phyloP scores from a whole-genome alignment of 35 echinoderm and acorn worm genomes.

The Anneissia japonica region DNA sequence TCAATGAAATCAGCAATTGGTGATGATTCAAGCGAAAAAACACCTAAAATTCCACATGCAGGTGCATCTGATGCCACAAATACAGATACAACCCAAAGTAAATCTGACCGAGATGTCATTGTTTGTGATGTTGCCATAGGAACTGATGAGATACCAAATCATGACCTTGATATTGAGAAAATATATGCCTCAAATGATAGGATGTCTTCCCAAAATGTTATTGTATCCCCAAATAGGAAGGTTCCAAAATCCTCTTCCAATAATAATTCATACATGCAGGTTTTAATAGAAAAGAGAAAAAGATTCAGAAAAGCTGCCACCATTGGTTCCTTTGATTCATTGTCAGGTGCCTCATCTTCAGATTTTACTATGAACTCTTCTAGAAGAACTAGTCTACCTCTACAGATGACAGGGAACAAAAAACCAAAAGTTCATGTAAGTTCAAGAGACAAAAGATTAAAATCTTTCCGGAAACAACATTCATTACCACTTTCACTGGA shows the following conservation, averaged over 20 bases:
- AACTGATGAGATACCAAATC: neutral
- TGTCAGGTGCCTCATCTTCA: neutral
- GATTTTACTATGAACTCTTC: neutral
- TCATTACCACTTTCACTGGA: constrained; percentile 85
- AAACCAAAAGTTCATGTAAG: constrained; percentile 19
- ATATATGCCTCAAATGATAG: neutral
- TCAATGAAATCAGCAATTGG: neutral
- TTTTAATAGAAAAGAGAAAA: neutral
- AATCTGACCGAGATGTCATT: neutral
- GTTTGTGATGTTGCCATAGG: neutral
- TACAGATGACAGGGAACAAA: constrained; percentile 36
- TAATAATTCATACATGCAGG: neutral
- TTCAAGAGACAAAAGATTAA: constrained; percentile 64
- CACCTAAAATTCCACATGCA: neutral
- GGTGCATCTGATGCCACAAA: neutral
- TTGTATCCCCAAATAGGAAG: too few relatives aligned
- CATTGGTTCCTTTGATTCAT: constrained; percentile 16
- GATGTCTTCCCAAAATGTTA: neutral
- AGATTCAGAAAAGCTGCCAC: constrained; percentile 32
- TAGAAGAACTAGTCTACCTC: constrained; percentile 23
- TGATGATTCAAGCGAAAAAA: neutral
- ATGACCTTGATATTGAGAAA: neutral
- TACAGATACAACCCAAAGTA: too few relatives aligned
- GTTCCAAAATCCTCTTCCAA: neutral
- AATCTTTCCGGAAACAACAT: constrained; percentile 61